A percentile compares a stretch with the other conserved stretches of the same genome.
Conservation (phyloP, 2,888 invertebrate genomes). For the Hemithea aestivaria region DNA sequence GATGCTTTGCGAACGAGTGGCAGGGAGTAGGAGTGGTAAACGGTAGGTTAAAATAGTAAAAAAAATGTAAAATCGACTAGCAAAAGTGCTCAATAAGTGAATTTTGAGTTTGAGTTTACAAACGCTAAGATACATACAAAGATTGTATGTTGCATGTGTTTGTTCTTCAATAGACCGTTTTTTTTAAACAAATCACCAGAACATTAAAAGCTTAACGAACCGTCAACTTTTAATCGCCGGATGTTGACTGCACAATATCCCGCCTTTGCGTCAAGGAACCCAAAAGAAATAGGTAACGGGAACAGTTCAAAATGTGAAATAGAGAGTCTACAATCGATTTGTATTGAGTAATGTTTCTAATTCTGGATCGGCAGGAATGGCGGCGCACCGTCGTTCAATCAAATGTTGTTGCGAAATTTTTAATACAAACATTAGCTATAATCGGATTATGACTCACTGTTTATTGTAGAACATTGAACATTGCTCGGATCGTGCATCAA, state of each 20-base stretch:
- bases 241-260: constrained; percentile 29
- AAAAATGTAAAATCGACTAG: no score
- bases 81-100: no score
- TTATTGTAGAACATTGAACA: neutral
- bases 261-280: constrained; percentile 28
- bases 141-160: constrained; percentile 1
- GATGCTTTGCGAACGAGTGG: no score
- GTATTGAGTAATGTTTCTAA: constrained; percentile 40
- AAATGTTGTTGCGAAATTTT: constrained; percentile 40
- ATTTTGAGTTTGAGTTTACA: no score
- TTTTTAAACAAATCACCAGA: constrained; percentile 7
- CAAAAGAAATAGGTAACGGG: constrained; percentile 23
- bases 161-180: constrained; percentile 2
- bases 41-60: no score
- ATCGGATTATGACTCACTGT: constrained; percentile 7
- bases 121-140: no score
- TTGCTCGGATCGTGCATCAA: neutral
- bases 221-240: constrained; percentile 21
- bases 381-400: constrained; percentile 31
- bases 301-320: constrained; percentile 12
- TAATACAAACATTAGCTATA: constrained; percentile 27
- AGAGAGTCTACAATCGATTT: constrained; percentile 25
- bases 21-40: no score
- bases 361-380: constrained; percentile 30
- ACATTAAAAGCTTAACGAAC: constrained; percentile 16